Conservation (phyloP, 1,140 invertebrate species). For the Trinorchestia longiramus region DNA sequence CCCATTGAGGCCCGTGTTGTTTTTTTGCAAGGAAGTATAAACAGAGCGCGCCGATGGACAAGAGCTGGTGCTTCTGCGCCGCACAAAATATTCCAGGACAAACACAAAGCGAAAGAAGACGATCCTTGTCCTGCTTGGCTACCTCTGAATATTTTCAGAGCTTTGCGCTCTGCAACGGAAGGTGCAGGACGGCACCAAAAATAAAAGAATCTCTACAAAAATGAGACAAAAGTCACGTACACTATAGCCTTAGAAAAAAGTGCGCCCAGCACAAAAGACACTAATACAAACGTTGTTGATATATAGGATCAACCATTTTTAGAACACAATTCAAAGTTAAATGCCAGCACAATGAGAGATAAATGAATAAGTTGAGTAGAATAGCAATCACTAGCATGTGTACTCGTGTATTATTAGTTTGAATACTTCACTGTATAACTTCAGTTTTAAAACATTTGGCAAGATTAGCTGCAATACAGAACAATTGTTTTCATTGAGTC, state of each 20-base stretch:
- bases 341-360: not conserved
- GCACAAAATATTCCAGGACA: conserved; percentile 38
- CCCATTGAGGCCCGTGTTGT: conserved; percentile 10
- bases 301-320: not conserved
- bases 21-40: conserved; percentile 35
- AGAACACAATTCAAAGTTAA: not conserved
- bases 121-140: conserved; percentile 1
- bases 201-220: not conserved
- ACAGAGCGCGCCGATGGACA: conserved; percentile 38
- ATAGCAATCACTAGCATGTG: not conserved
- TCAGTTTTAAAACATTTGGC: not conserved
- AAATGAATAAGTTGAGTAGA: not conserved
- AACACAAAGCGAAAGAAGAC: conserved; percentile 25
- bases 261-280: not conserved
- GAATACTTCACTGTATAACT: not conserved
- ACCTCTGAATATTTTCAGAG: conserved; percentile 21
- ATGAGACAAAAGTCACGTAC: not conserved
- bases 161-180: not conserved
- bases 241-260: not conserved
- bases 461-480: not conserved
- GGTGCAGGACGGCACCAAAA: not conserved
- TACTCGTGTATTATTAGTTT: not conserved
- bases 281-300: not conserved
- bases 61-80: not conserved
- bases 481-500: not conserved